Evolutionary conservation across 2,797 vertebrate genomes (phyloP), one percentile per base, ranked within the genome.

Genomic region (Malurus splendens): DNA sequence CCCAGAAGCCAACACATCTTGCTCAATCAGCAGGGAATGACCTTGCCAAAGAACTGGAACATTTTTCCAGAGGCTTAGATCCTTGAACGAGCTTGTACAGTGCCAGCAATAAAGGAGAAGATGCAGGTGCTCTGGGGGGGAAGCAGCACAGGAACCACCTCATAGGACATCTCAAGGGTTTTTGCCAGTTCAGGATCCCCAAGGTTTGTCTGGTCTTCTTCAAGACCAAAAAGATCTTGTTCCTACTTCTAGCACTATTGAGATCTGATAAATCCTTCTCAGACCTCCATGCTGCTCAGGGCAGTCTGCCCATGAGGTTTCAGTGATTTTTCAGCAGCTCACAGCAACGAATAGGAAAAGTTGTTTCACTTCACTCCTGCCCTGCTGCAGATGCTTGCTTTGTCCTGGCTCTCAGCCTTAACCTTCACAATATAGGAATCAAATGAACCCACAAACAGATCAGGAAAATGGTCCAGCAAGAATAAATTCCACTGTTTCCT

Each of bases 11-110:
- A 62, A 60, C 3, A 11, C 10, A 17, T 42, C 32, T 73, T 6
- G 3, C 52, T 61, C 51, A 38, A 45, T 54, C 60, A 30, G 14
- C 38, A 57, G 20, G 61, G 48, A 57, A 64, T 2, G 10, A 74
- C 50, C 19, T 68, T 42, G 38, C 30, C 48, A 51, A 78, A 54
- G 68, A 67, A 61, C 19, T 44, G 18, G 20, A 87, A 51, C 10
- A 36, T 22, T n/a, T 56, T 85, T 42, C 27, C 20, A 33, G 3
- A 23, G 30, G 7, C 17, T 38, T 9, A 45, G 22, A 39, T 68
- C 48, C 48, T 57, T 36, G 20, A 66, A 36, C 0, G 0, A 66
- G 62, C 70, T 68, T 0, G 0, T 15, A 17, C 3, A 22, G 41
- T 8, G 33, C 36, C 62, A 55, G 38, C 12, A 11, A 38, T 39